These are phyloP conservation scores for Hyposmocoma kahamanoa DNA, from an alignment of 1,140 invertebrate genomes.

Conservation along the genomic window DNA sequence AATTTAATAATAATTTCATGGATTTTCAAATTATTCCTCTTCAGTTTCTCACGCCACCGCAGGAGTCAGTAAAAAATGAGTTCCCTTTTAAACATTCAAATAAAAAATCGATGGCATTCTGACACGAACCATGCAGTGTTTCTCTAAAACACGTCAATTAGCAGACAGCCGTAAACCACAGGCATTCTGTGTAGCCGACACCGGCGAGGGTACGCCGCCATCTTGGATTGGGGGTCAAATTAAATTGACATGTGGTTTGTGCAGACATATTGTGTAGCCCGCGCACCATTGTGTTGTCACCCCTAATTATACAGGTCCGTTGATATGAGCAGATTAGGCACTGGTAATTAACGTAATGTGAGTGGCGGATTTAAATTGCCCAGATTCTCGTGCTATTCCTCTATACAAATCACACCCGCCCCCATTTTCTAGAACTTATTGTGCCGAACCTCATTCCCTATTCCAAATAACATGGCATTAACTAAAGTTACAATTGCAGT, in stretches of 20 bases:
- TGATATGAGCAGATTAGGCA: slow-evolving; percentile 50
- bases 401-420: slow-evolving; percentile 25
- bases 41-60: background rate
- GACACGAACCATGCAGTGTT: slow-evolving; percentile 33
- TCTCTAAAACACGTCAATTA: slow-evolving; percentile 56
- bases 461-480: background rate
- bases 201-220: slow-evolving; percentile 31
- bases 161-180: slow-evolving; percentile 34
- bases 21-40: background rate
- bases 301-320: slow-evolving; percentile 62
- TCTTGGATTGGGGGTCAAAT: slow-evolving; percentile 63
- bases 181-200: slow-evolving; percentile 29
- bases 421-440: slow-evolving; percentile 10
- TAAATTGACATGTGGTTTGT: slow-evolving; percentile 66
- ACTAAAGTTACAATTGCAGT: background rate
- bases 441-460: background rate
- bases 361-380: slow-evolving; percentile 23
- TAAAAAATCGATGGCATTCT: slow-evolving; percentile 20
- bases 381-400: slow-evolving; percentile 20
- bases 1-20: background rate
- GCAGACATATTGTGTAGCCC: slow-evolving; percentile 55
- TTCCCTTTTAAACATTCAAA: slow-evolving; percentile 10
- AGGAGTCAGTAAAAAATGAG: background rate
- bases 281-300: slow-evolving; percentile 57
- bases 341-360: slow-evolving; percentile 48